Evolutionary conservation across 2,888 invertebrate species (phyloP), one percentile per base, ranked within the genome.

Genomic region (Entomobrya multifasciata): DNA sequence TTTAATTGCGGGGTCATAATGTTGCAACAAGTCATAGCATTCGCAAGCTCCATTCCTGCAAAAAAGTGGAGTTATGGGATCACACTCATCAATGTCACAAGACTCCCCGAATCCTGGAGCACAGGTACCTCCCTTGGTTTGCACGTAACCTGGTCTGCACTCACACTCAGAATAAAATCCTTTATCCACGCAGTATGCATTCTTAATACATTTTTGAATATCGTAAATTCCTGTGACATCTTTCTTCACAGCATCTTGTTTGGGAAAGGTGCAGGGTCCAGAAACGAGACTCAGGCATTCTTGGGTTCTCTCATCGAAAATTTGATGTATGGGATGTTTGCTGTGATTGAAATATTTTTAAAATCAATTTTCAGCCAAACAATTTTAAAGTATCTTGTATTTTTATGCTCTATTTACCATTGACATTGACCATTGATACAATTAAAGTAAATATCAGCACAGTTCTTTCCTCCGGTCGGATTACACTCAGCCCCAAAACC

Each of bases 231-330:
- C 78, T 11, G 80, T 84, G 25, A 77, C 82, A 47, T 82, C 86
- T 27, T 44, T 87, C 30, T 82, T 62, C 15, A 70, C 13, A 13
- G 41, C 20, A 15, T 81, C 81, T 15, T 84, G 60, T 52, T 85
- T 88, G 55, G 78, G 81, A 27, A 88, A 86, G 15, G 86, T 87
- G 27, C 90, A 90, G 1, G 90, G 90, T 17, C 90, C 90, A 11
- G 88, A 89, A 2, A 90, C 89, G 11, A 90, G 52, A 11, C 82
- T 82, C 10, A 90, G 70, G 22, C 90, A 90, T 79, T 89, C 89
- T 60, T 86, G 86, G 1, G 87, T 88, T 30, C 81, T 47, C 30
- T 87, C 81, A 57, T 90, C 89, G 72, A 89, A 90, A 8, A 86
- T 65, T 78, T 90, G 90, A 36, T 90, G 90, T 0, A 90, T 76